Conservation (phyloP, 2,888 invertebrate genomes). For the Luffia ferchaultella region DNA sequence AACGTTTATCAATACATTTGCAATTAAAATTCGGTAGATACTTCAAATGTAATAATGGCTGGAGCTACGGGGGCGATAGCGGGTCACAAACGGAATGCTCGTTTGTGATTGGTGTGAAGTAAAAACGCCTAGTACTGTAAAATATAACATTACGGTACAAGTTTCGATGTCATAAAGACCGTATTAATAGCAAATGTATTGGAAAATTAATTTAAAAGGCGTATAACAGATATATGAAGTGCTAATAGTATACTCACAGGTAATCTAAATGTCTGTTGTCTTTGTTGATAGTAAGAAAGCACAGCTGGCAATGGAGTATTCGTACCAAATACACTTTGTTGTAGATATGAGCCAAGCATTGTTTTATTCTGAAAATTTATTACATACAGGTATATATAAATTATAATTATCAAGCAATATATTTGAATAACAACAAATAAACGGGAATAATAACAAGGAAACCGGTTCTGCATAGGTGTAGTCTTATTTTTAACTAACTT, state of each 20-base stretch:
- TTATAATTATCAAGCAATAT: neutral
- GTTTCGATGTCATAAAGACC: too few species aligned
- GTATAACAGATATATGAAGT: neutral
- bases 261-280: slow-evolving; percentile 41
- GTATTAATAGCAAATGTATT: too few species aligned
- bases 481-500: too few species aligned
- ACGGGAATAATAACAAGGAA: neutral
- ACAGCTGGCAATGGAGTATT: slow-evolving; percentile 50
- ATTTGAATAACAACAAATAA: neutral
- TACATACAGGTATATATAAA: neutral
- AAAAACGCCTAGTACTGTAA: too few species aligned
- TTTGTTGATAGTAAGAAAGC: slow-evolving; percentile 51
- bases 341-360: slow-evolving; percentile 56
- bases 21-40: too few species aligned
- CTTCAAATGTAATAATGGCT: too few species aligned
- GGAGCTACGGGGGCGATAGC: too few species aligned
- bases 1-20: too few species aligned
- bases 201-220: neutral
- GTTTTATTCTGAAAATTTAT: slow-evolving; percentile 47
- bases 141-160: too few species aligned
- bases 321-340: slow-evolving; percentile 54
- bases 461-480: neutral
- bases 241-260: slow-evolving; percentile 34
- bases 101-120: too few species aligned
- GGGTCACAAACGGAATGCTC: too few species aligned